These are phyloP conservation scores for Muscicapa comitata DNA, from an alignment of 2,797 vertebrate genomes.

Conservation along the genomic window DNA sequence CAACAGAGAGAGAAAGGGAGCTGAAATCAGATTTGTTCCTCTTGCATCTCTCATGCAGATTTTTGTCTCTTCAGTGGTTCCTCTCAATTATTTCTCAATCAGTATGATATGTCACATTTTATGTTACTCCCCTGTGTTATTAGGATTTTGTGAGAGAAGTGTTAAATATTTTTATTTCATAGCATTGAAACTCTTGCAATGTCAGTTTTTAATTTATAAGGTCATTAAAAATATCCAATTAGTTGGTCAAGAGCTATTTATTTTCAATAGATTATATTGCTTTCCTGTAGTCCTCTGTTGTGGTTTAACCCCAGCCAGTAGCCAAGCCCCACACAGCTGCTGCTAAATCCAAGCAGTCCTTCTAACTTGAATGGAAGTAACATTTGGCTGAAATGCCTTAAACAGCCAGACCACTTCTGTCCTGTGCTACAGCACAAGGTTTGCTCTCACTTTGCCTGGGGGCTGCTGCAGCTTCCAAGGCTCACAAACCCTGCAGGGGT, in stretches of 20 bases:
- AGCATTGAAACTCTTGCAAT: neutral
- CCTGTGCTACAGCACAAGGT: rapidly evolving
- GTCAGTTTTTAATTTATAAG: neutral
- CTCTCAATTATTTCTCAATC: neutral
- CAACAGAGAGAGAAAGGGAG: neutral
- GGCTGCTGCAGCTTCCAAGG: neutral
- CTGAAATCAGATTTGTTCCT: neutral
- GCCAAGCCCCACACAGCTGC: neutral
- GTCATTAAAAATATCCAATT: neutral
- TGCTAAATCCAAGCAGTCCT: neutral
- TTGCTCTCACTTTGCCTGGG: neutral
- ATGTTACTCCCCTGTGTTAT: neutral
- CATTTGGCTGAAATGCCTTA: neutral
- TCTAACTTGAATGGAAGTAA: neutral
- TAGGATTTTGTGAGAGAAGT: neutral
- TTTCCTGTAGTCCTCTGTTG: neutral
- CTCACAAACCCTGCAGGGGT: neutral
- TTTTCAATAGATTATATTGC: neutral
- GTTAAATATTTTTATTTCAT: neutral
- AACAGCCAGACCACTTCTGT: neutral
- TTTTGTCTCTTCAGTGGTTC: neutral
- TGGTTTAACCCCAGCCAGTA: neutral
- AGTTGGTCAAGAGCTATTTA: neutral
- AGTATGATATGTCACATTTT: neutral
- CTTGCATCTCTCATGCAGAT: neutral